Evolutionary conservation across 2,888 invertebrate genomes (phyloP).

Genomic region (Melieria crassipennis): DNA sequence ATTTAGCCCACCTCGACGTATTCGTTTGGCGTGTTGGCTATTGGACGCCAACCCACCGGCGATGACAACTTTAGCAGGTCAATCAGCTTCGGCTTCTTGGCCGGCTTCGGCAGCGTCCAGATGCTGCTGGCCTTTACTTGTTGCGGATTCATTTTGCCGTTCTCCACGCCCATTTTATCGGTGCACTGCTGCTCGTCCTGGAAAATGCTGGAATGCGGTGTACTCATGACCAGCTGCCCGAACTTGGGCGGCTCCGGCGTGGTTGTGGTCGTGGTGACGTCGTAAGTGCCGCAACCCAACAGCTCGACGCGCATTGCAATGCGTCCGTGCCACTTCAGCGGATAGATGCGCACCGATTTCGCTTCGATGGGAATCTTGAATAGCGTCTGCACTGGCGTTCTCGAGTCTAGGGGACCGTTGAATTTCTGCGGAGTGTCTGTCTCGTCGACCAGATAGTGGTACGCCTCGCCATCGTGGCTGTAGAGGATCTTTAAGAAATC

Average conservation of each 20-base stretch:
- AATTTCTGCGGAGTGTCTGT: slow-evolving; percentile 73
- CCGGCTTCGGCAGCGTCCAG: slow-evolving; percentile 53
- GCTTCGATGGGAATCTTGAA: slow-evolving; percentile 81
- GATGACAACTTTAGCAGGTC: slow-evolving; percentile 62
- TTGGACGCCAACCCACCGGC: slow-evolving; percentile 73
- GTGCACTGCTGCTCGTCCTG: slow-evolving; percentile 66
- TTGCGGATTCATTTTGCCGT: slow-evolving; percentile 70
- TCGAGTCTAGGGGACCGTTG: slow-evolving; percentile 75
- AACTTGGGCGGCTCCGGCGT: slow-evolving; percentile 30
- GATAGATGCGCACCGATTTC: slow-evolving; percentile 75
- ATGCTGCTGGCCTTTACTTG: slow-evolving; percentile 69
- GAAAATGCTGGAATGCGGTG: slow-evolving; percentile 29
- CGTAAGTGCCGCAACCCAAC: slow-evolving; percentile 72
- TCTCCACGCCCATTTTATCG: slow-evolving; percentile 79
- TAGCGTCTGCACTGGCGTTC: slow-evolving; percentile 71
- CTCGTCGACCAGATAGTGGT: slow-evolving; percentile 70
- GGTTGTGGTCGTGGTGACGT: slow-evolving; percentile 30
- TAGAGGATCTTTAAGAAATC: slow-evolving; percentile 66
- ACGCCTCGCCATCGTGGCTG: slow-evolving; percentile 73
- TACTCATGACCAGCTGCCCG: slow-evolving; percentile 9
- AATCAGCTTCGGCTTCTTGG: slow-evolving; percentile 52
- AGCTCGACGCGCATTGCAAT: slow-evolving; percentile 77
- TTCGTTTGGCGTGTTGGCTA: slow-evolving; percentile 74
- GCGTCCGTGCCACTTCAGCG: slow-evolving; percentile 79
- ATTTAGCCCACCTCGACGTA: slow-evolving; percentile 71